phyloP scores from a whole-genome alignment of 1,140 invertebrate species.

The Sycophila sp. region DNA sequence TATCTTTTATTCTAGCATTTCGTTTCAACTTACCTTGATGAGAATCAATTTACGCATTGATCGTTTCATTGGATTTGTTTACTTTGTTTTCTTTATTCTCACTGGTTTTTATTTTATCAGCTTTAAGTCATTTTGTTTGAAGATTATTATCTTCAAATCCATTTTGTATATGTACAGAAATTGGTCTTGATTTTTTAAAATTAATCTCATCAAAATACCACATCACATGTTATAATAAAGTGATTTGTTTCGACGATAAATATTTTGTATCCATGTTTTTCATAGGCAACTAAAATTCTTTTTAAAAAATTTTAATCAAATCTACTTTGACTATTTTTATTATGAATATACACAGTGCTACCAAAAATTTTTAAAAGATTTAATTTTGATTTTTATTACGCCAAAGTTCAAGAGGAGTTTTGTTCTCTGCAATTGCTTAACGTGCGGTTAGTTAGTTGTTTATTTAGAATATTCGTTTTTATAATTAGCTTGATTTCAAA shows the following conservation, averaged over 20 bases:
- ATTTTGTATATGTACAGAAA: neutral
- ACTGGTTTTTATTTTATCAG: neutral
- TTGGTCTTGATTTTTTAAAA: conserved; percentile 48
- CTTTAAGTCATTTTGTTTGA: neutral
- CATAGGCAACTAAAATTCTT: conserved; percentile 59
- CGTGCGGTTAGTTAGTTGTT: too few relatives aligned
- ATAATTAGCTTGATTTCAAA: too few relatives aligned
- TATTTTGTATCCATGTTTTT: conserved; percentile 61
- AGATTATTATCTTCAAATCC: neutral
- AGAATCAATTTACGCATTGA: neutral
- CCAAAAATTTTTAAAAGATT: conserved; percentile 64
- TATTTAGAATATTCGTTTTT: too few relatives aligned
- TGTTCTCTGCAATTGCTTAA: conserved; percentile 48
- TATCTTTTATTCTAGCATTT: neutral
- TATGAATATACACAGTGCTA: conserved; percentile 56
- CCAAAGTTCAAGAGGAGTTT: conserved; percentile 55
- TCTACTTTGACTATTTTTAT: conserved; percentile 56
- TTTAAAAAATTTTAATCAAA: conserved; percentile 60
- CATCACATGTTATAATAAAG: conserved; percentile 55
- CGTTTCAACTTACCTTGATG: neutral
- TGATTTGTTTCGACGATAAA: conserved; percentile 52
- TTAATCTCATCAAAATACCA: conserved; percentile 59
- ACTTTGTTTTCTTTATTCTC: neutral
- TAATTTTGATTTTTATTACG: conserved; percentile 54
- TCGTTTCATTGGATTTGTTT: neutral